phyloP scores from a whole-genome alignment of 2,888 invertebrate genomes.

The Automeris io region DNA sequence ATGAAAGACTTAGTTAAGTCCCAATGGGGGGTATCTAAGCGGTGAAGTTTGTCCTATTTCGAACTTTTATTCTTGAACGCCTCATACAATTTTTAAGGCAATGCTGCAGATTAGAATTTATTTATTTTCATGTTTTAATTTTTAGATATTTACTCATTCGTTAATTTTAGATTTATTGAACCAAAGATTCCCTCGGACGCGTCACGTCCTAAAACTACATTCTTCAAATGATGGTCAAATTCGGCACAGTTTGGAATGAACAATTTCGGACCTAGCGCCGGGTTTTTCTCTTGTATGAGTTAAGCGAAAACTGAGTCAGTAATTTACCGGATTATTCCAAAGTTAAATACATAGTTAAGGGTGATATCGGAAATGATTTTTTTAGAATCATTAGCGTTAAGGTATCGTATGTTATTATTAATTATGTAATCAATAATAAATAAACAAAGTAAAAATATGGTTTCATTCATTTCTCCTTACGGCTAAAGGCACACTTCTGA shows the following conservation, averaged over 20 bases:
- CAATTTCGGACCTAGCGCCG: too few relatives aligned
- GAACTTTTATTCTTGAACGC: slow-evolving; percentile 9
- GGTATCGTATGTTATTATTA: slow-evolving; percentile 73
- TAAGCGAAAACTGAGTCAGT: slow-evolving; percentile 48
- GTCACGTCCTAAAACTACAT: slow-evolving; percentile 5
- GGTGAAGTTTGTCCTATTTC: slow-evolving; percentile 40
- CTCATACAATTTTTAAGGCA: slow-evolving; percentile 22
- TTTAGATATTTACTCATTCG: slow-evolving; percentile 19
- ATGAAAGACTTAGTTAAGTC: slow-evolving; percentile 49
- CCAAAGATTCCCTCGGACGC: slow-evolving; percentile 30
- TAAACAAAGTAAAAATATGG: slow-evolving; percentile 45
- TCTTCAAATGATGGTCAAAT: slow-evolving; percentile 14
- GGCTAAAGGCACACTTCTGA: too few relatives aligned
- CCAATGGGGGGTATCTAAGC: slow-evolving; percentile 22
- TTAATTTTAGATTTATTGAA: slow-evolving; percentile 24
- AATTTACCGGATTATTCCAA: slow-evolving; percentile 70
- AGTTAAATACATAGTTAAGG: slow-evolving; percentile 70
- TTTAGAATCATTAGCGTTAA: slow-evolving; percentile 74
- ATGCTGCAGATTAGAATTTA: slow-evolving; percentile 12
- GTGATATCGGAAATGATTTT: slow-evolving; percentile 77
- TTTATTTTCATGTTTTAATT: slow-evolving; percentile 14
- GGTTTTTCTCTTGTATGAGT: too few relatives aligned
- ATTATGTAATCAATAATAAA: slow-evolving; percentile 76
- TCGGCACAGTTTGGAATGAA: slow-evolving; percentile 11
- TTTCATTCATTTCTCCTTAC: slow-evolving; percentile 32